phyloP scores from a whole-genome alignment of 2,888 invertebrate genomes.

The Bombylius major region DNA sequence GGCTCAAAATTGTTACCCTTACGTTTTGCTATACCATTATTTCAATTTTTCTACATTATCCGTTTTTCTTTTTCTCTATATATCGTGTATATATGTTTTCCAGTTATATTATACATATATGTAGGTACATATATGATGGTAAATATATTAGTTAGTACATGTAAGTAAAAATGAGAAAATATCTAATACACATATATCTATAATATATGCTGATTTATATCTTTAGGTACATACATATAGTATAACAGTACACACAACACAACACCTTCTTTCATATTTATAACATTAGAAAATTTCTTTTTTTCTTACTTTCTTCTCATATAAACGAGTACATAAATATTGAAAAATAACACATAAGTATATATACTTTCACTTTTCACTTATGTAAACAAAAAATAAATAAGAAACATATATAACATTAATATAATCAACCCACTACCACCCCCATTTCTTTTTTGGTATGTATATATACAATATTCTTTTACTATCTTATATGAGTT shows the following conservation, averaged over 20 bases:
- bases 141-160: too few relatives aligned
- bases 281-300: not conserved
- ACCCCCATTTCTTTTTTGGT: not conserved
- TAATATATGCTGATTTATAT: slow-evolving; percentile 1
- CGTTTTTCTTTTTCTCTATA: too few relatives aligned
- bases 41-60: too few relatives aligned
- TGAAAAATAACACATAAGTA: not conserved
- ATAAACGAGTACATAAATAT: not conserved
- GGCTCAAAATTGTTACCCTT: not conserved
- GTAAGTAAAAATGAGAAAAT: too few relatives aligned
- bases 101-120: not conserved
- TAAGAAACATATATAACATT: not conserved
- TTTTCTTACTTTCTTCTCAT: slow-evolving; percentile 6
- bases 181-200: not conserved
- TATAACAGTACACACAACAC: too few relatives aligned
- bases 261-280: too few relatives aligned
- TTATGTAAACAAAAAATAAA: slow-evolving; percentile 10
- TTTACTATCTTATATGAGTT: too few relatives aligned
- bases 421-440: not conserved
- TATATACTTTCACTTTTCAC: slow-evolving; percentile 12
- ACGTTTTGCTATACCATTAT: not conserved
- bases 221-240: slow-evolving; percentile 3
- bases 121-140: not conserved
- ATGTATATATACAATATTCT: not conserved
- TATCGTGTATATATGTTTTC: too few relatives aligned